Evolutionary conservation across 2,888 invertebrate species (phyloP).

Genomic region (Corbicula japonica): DNA sequence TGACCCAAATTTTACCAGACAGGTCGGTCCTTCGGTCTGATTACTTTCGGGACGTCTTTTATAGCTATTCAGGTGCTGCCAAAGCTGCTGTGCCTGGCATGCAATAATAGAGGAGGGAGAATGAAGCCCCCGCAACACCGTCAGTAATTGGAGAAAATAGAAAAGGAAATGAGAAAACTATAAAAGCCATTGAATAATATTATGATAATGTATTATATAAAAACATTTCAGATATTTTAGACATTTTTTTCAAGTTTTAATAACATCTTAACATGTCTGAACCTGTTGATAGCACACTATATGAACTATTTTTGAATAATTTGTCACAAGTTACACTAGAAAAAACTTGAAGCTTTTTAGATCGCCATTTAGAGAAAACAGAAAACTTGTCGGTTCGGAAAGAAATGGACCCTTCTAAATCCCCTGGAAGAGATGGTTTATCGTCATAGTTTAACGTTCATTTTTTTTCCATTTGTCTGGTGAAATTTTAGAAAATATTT

Average conservation of each 20-base stretch:
- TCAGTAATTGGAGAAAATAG: too few species aligned
- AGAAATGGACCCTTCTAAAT: slow-evolving; percentile 25
- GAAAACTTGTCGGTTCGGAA: slow-evolving; percentile 1
- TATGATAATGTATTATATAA: not conserved
- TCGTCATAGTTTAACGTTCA: slow-evolving; percentile 22
- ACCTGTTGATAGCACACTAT: not conserved
- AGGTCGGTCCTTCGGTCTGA: too few species aligned
- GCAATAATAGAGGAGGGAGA: too few species aligned
- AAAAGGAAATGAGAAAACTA: too few species aligned
- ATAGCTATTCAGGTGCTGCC: too few species aligned
- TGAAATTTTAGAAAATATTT: slow-evolving; percentile 27
- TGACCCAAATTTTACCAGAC: too few species aligned
- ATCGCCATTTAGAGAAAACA: not conserved
- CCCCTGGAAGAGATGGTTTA: slow-evolving; percentile 48
- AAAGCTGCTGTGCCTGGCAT: too few species aligned
- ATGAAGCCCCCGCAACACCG: too few species aligned
- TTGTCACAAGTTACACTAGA: not conserved
- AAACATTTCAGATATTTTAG: not conserved
- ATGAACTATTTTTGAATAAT: not conserved
- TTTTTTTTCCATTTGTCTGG: slow-evolving; percentile 37
- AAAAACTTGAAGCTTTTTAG: not conserved
- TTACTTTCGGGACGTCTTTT: too few species aligned
- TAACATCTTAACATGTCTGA: not conserved
- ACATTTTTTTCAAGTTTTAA: not conserved
- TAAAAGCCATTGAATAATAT: too few species aligned